Percentiles rank a stretch among this genome's conserved stretches.
Conservation (phyloP, 2,797 vertebrate genomes). For the Columba guinea region DNA sequence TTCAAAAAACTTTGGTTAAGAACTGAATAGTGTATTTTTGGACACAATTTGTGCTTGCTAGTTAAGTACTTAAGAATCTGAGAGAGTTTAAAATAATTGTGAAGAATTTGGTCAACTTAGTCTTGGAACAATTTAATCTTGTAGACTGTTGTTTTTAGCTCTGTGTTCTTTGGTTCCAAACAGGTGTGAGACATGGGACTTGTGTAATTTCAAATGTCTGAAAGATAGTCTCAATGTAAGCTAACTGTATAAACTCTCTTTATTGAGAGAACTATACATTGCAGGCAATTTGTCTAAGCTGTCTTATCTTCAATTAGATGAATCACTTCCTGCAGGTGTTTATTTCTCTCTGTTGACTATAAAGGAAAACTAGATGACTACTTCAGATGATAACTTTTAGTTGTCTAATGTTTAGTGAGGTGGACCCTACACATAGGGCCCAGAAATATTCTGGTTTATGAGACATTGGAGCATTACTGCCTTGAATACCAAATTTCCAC, state of each 20-base stretch:
- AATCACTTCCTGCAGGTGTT: conserved; percentile 15
- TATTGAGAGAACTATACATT: neutral
- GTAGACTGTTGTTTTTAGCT: neutral
- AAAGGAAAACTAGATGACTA: neutral
- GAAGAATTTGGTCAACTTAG: neutral
- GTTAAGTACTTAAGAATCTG: neutral
- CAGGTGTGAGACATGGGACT: neutral
- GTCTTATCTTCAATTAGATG: neutral
- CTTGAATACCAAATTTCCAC: neutral
- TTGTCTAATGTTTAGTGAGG: neutral
- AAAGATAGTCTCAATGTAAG: neutral
- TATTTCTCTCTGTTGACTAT: neutral
- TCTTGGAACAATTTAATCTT: neutral
- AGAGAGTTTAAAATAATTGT: neutral
- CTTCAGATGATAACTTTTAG: neutral
- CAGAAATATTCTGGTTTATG: neutral
- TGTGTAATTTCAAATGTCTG: neutral
- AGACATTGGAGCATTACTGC: neutral
- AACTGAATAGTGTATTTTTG: neutral
- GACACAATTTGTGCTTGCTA: neutral
- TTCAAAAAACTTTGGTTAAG: neutral
- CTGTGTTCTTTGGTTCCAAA: neutral
- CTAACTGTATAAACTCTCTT: neutral
- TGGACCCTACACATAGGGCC: neutral
- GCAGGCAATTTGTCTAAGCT: conserved; percentile 1